phyloP scores from a whole-genome alignment of 2,113 vertebrate genomes.

The Lepisosteus osseus region DNA sequence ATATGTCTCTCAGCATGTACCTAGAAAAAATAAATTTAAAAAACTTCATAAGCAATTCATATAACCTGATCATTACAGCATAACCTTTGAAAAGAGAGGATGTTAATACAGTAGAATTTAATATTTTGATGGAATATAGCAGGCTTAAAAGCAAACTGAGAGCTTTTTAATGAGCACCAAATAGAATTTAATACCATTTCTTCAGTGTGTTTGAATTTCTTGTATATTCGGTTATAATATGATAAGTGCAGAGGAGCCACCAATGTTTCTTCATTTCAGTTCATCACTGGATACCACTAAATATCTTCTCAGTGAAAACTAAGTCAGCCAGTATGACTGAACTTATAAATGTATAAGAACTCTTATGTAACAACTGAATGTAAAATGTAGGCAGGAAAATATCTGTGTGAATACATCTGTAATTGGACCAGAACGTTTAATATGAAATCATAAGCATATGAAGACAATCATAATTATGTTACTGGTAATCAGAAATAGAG shows the following conservation, averaged over 20 bases:
- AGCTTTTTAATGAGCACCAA: background rate
- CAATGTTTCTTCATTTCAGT: too few relatives aligned
- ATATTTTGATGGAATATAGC: background rate
- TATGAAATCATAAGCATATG: too few relatives aligned
- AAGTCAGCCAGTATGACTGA: background rate
- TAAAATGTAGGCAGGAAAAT: background rate
- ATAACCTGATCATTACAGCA: slow-evolving; percentile 1
- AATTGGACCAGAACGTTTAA: background rate
- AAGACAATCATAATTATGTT: too few relatives aligned
- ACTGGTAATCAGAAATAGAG: too few relatives aligned
- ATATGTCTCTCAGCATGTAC: slow-evolving; percentile 8
- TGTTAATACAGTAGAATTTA: background rate
- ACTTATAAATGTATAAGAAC: background rate
- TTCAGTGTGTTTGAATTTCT: background rate
- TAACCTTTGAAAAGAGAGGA: slow-evolving; percentile 1
- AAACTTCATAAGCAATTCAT: background rate
- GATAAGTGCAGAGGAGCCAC: too few relatives aligned
- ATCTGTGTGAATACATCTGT: background rate
- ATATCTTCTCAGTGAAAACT: too few relatives aligned
- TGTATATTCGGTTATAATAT: too few relatives aligned
- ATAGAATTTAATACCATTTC: background rate
- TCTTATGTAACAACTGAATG: background rate
- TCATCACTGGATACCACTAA: too few relatives aligned
- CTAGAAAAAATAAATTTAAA: slow-evolving; percentile 7
- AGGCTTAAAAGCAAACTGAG: background rate